These are phyloP conservation scores for Dicycla oo DNA, from an alignment of 2,888 invertebrate genomes.

Conservation along the genomic window DNA sequence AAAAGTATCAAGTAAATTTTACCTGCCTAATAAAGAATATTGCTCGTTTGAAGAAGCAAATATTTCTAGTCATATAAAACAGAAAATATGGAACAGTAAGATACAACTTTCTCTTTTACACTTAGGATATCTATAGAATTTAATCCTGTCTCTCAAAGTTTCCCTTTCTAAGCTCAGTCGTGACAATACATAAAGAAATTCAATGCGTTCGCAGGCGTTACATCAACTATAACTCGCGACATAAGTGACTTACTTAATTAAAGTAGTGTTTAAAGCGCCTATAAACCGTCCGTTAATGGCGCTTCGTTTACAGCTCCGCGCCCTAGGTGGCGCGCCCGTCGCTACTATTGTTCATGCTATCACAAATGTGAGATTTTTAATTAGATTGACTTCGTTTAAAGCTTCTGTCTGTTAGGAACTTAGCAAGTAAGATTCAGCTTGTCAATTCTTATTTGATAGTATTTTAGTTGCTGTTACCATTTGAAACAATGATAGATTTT, in stretches of 20 bases:
- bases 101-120: slow-evolving; percentile 24
- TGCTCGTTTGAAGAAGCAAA: slow-evolving; percentile 5
- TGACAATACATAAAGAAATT: slow-evolving; percentile 43
- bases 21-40: slow-evolving; percentile 28
- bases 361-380: slow-evolving; percentile 47
- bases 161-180: slow-evolving; percentile 40
- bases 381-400: slow-evolving; percentile 21
- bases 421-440: slow-evolving; percentile 3
- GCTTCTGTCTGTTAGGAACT: slow-evolving; percentile 7
- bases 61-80: neutral
- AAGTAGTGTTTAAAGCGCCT: slow-evolving; percentile 82
- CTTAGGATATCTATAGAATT: neutral
- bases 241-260: slow-evolving; percentile 80
- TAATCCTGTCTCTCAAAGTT: slow-evolving; percentile 34
- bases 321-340: slow-evolving; percentile 81
- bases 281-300: slow-evolving; percentile 83
- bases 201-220: slow-evolving; percentile 41
- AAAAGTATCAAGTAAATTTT: slow-evolving; percentile 35
- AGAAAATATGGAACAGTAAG: neutral
- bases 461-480: neutral
- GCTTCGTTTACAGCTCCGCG: slow-evolving; percentile 78
- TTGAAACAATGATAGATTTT: neutral
- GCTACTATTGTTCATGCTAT: slow-evolving; percentile 53
- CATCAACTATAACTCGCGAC: slow-evolving; percentile 46
- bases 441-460: slow-evolving; percentile 11